Evolutionary conservation across 2,113 vertebrate species (phyloP), one percentile per base, ranked within the genome.

Genomic region (Eulemur macaco): DNA sequence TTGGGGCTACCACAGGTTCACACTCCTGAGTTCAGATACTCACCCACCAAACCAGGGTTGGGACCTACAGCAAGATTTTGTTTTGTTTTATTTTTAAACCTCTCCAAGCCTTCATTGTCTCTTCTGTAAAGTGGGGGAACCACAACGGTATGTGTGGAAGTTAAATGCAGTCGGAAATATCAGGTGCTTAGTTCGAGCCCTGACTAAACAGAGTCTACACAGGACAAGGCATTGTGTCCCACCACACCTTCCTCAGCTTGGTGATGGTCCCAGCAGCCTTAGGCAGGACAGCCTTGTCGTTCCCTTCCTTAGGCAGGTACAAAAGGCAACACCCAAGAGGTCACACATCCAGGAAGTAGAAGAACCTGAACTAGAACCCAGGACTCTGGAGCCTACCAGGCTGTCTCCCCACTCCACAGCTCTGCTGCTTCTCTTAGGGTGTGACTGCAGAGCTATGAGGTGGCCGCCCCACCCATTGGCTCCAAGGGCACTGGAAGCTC

Each of bases 1-100:
- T 15, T 8, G 3, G 6, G 15, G 27, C 5, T 11, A 1, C 34
- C 37, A 9, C 10, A 18, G 71, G 69, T 25, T 54, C 45, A 17
- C 6, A 20, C 37, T 29, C 18, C 20, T 69, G n/a, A 60, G 25
- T 58, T 60, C 66, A 34, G 2, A 7, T 92, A 25, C n/a, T 25
- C 6, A 0, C 5, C 31, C 8, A 21, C 31, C 3, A 0, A 69
- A 45, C 39, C 8, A 37, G n/a, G 31, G 21, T 10, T 15, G 31
- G 42, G 60, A 76, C 11, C 39, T 37, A 27, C 47, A 45, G 15
- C 34, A 50, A 64, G 60, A 58, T 15, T 31, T 23, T 80, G 14
- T 54, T 23, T 66, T 31, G 27, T n/a, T 82, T 60, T 21, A 2
- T 56, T 63, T 63, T 63, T 63, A 5, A 52, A 78, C 11, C 63